Evolutionary conservation across 2,797 vertebrate species (phyloP), one percentile per base, ranked within the genome.

Genomic region (Rhinatrema bivittatum): DNA sequence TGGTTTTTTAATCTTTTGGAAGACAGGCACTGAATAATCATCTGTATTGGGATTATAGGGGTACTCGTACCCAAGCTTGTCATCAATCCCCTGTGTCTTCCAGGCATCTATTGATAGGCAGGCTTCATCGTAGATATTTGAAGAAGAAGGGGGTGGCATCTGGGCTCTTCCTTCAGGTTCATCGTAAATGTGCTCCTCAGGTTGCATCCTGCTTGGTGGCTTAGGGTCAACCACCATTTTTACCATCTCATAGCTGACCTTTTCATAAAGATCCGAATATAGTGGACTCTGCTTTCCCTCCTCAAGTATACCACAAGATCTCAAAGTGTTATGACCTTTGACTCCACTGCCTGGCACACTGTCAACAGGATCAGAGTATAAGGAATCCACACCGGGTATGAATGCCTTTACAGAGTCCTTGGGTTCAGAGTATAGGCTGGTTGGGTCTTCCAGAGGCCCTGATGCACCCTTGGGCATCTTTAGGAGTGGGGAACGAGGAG

Each of bases 341-440:
- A 36, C 28, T 11, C 26, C 14, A 0, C 13, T 64, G 2, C 5
- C 0, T 0, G 46, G 2, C 18, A 71, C 66, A 68, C 76, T 93
- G 81, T 95, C 94, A 40, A 96, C 46, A 0, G 95, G 95, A 57
- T 98, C 93, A 0, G 91, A 92, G 51, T 98, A 98, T 2, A 98
- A 74, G 0, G 79, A 56, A 39, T 98, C 91, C 0, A 36, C 47
- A 10, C 37, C 7, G 11, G 58, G 51, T 16, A 50, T 60, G 13
- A 56, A 65, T 15, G 77, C 20, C n/a, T 87, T 89, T 27, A 98
- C 66, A 0, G 90, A 84, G 46, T 98, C 95, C 24, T 87, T 78
- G 1, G 95, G 95, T 54, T 98, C 94, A 0, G 95, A 90, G 51
- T 98, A 98, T 19, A 98, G 67, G 1, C 64, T 68, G 20, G 46